These are phyloP conservation scores for Centruroides sculpturatus DNA, from an alignment of 1,140 invertebrate genomes.

Conservation along the genomic window DNA sequence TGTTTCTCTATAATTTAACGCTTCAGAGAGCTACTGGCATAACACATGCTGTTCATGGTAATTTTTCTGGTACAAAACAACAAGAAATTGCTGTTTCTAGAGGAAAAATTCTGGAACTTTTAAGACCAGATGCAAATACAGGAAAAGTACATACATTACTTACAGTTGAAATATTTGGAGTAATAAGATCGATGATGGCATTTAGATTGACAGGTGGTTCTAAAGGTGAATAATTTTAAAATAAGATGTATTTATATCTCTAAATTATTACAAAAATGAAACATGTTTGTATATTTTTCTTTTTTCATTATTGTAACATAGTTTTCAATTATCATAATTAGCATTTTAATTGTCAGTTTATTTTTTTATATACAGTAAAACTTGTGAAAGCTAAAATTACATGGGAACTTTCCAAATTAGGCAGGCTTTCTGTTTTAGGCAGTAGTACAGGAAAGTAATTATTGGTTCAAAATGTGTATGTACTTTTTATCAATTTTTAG, in stretches of 20 bases:
- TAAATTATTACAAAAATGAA: background rate
- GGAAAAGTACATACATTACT: conserved; percentile 95
- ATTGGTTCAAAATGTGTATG: no score
- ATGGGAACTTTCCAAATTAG: no score
- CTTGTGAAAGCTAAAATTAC: no score
- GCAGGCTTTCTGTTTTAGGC: no score
- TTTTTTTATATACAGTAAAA: no score
- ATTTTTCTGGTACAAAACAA: conserved; percentile 93
- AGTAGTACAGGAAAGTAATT: no score
- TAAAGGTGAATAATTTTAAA: conserved; percentile 51
- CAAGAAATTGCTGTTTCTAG: conserved; percentile 94
- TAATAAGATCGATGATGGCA: conserved; percentile 87
- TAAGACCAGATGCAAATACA: conserved; percentile 91
- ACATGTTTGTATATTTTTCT: conserved; percentile 2
- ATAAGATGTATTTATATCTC: background rate
- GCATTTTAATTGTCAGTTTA: no score
- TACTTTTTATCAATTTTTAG: no score
- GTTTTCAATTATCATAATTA: no score
- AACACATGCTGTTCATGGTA: conserved; percentile 93
- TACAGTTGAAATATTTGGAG: conserved; percentile 92
- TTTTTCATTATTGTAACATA: background rate
- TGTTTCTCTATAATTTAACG: conserved; percentile 98
- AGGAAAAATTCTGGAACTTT: conserved; percentile 84
- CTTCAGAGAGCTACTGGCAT: conserved; percentile 92
- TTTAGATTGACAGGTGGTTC: conserved; percentile 92